These are phyloP conservation scores for Lasioglossum morio DNA, from an alignment of 2,888 invertebrate species.

Conservation along the genomic window DNA sequence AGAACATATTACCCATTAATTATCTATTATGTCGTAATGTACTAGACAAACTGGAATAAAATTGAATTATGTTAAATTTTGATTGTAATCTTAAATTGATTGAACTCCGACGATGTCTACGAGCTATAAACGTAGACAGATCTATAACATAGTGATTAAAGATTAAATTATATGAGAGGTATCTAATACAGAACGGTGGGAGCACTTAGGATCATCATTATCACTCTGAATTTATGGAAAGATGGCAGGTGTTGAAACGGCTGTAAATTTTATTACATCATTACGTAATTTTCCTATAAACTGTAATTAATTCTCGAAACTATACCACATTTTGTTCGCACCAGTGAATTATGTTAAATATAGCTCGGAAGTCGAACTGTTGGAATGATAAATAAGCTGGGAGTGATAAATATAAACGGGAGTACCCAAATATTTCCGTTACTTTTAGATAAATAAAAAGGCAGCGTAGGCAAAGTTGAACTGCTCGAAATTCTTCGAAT, in stretches of 20 bases:
- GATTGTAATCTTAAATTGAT: background rate
- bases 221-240: background rate
- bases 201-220: background rate
- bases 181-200: background rate
- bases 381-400: background rate
- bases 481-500: background rate
- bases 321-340: background rate
- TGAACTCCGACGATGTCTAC: too few species aligned
- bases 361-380: slow-evolving; percentile 1
- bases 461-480: background rate
- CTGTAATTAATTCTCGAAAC: background rate
- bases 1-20: too few species aligned
- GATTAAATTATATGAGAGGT: background rate
- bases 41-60: background rate
- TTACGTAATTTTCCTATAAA: background rate
- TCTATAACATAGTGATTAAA: background rate
- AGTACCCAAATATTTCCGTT: background rate
- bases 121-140: background rate
- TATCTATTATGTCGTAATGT: background rate
- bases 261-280: background rate
- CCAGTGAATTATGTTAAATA: slow-evolving; percentile 3
- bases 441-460: background rate
- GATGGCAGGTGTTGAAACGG: background rate
- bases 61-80: background rate
- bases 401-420: background rate